Conservation (phyloP, 2,888 invertebrate species). For the Parnassius mnemosyne region DNA sequence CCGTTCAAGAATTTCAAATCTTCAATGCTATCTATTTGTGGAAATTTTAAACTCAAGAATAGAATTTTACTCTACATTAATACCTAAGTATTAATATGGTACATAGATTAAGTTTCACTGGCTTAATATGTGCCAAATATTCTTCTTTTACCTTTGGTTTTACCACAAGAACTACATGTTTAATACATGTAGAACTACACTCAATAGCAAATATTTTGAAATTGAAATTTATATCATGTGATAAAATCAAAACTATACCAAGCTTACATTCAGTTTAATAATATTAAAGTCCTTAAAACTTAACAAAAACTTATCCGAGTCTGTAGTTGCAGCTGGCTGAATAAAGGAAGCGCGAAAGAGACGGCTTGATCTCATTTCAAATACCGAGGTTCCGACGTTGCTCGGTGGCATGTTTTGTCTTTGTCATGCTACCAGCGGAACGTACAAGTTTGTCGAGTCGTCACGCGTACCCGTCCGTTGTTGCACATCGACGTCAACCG, state of each 20-base stretch:
- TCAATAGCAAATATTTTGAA: no score
- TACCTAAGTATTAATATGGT: no score
- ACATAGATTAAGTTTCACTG: no score
- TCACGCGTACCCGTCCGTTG: constrained; percentile 62
- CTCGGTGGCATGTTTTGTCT: constrained; percentile 45
- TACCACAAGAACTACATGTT: neutral
- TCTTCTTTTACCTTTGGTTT: no score
- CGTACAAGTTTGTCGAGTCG: constrained; percentile 51
- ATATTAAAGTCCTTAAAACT: neutral
- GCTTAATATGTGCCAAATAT: no score
- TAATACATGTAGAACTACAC: no score
- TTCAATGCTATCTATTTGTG: neutral
- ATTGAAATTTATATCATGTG: no score
- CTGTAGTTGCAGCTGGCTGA: constrained; percentile 23
- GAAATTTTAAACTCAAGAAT: no score
- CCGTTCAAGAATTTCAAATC: constrained; percentile 30
- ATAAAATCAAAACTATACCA: no score
- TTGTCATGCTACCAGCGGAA: constrained; percentile 49
- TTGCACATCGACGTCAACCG: constrained; percentile 78
- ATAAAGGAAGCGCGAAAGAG: constrained; percentile 34
- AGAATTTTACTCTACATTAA: no score
- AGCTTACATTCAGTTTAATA: no score
- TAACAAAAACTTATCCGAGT: constrained; percentile 2
- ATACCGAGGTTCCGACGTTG: constrained; percentile 45
- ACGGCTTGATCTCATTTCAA: constrained; percentile 41